Conservation (phyloP, 2,113 vertebrate species). For the Protobothrops flavoviridis region DNA sequence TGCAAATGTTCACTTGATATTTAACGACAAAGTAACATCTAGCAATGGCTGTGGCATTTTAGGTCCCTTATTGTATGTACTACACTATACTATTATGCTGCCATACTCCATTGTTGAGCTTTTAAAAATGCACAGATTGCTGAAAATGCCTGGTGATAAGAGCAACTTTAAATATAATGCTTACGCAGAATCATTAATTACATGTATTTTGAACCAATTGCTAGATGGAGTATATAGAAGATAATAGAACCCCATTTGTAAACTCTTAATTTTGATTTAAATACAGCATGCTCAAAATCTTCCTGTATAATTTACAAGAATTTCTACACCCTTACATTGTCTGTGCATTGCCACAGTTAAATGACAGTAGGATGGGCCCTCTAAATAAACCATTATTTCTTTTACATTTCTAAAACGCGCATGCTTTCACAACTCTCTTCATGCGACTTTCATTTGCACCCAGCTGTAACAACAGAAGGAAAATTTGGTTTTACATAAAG, state of each 20-base stretch:
- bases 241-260: constrained; percentile 27
- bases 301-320: constrained; percentile 26
- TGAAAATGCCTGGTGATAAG: constrained; percentile 13
- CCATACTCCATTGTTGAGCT: background rate
- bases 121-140: constrained; percentile 18
- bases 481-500: background rate
- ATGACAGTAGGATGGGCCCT: constrained; percentile 18
- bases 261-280: constrained; percentile 35
- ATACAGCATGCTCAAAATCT: constrained; percentile 24
- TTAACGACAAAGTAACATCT: constrained; percentile 4
- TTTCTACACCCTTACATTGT: constrained; percentile 17
- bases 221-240: constrained; percentile 17
- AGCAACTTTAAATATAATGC: constrained; percentile 12
- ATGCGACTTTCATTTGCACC: constrained; percentile 13
- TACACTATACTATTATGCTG: background rate
- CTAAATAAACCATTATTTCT: constrained; percentile 3
- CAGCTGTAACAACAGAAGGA: constrained; percentile 14
- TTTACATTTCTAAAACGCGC: constrained; percentile 16
- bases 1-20: constrained; percentile 21
- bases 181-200: constrained; percentile 31
- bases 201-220: constrained; percentile 38
- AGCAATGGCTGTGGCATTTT: constrained; percentile 1
- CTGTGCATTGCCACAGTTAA: constrained; percentile 34
- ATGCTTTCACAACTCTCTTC: constrained; percentile 5
- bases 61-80: constrained; percentile 17